Evolutionary conservation across 2,797 vertebrate species (phyloP), one percentile per base, ranked within the genome.

Genomic region (Sparidentex hasta): DNA sequence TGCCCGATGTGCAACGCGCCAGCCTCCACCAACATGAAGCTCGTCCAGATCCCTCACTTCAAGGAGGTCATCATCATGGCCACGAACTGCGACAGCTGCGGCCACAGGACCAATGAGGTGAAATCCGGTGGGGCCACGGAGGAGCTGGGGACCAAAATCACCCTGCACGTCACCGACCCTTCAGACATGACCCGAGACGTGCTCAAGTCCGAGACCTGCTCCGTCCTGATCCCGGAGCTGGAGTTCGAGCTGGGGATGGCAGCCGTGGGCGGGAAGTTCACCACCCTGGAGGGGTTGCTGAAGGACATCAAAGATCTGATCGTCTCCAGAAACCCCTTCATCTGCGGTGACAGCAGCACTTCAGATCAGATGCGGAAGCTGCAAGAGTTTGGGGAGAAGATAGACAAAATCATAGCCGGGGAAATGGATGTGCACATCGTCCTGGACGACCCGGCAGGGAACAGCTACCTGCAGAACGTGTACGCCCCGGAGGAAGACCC

Each of bases 51-150:
- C 87, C 98, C 98, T 0, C 97, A 99, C 92, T 99, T 99, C 87
- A 99, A 99, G 84, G 98, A 99, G 33, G 98, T 98, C 57, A 92
- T 99, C 76, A 99, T 99, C 91, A 99, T 99, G 98, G 98, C 98
- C 47, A 99, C 98, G 0, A 98, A 95, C 93, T 99, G 98, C 0
- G 98, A 99, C 76, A 91, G 89, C 74, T 99, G 98, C 0, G 96
- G 97, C 62, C 96, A 98, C 86, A 95, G 98, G 66, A 99, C 98
- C n/a, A 99, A 99, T 0, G 98, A 99, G 95, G 98, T 99, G 55
- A 99, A 99, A 65, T 98, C 98, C 0, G 98, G 98, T 21, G 98
- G 98, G 0, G 98, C 96, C 0, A 97, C 98, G 0, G 98, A 99
- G 55, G 86, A 94, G 0, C 85, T 90, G 23, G 98, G 97, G 57